Evolutionary conservation across 1,140 invertebrate species (phyloP).

Genomic region (Brachionus manjavacas): DNA sequence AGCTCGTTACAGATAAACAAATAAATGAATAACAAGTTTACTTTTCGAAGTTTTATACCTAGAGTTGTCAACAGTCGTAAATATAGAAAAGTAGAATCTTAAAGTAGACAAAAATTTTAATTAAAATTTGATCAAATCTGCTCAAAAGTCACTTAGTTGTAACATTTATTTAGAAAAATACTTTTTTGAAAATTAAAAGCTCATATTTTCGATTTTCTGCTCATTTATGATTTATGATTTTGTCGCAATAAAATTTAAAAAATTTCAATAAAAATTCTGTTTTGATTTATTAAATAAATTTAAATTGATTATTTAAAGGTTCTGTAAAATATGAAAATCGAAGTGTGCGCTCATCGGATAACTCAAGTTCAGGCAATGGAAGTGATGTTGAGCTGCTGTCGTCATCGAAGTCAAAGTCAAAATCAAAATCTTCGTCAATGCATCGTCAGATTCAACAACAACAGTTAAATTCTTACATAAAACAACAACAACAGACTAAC

Average conservation of each 20-base stretch:
- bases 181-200: no score
- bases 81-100: no score
- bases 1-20: no score
- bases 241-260: no score
- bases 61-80: no score
- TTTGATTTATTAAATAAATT: not conserved
- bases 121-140: no score
- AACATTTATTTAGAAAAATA: not conserved
- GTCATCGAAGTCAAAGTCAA: not conserved
- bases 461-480: not conserved
- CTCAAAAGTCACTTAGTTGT: no score
- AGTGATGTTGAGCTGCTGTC: slow-evolving; percentile 20
- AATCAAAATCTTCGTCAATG: not conserved
- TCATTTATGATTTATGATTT: not conserved
- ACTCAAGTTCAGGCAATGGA: slow-evolving; percentile 24
- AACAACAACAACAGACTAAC: not conserved
- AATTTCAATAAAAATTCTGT: no score
- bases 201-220: no score
- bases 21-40: no score
- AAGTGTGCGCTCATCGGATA: slow-evolving; percentile 24
- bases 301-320: not conserved
- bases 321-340: not conserved
- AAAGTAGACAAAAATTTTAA: no score
- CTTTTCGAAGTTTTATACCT: no score
- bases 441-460: slow-evolving; percentile 26